These are phyloP conservation scores for Ciconia maguari DNA, from an alignment of 2,113 vertebrate genomes.

Conservation along the genomic window DNA sequence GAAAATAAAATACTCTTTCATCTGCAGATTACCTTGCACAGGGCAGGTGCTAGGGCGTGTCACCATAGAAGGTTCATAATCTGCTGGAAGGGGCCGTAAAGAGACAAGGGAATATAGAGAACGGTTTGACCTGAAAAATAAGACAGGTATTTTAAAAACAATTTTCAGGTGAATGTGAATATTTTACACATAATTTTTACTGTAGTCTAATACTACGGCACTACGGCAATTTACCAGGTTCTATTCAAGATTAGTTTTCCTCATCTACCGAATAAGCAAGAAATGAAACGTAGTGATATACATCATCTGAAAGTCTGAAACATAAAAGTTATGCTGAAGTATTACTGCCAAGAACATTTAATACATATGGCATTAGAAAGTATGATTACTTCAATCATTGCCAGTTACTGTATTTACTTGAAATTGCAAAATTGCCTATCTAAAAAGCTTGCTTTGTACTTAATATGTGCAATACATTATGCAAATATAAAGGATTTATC, in stretches of 20 bases:
- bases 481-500: not conserved
- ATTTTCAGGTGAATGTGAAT: not conserved
- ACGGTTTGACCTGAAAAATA: slow-evolving; percentile 85
- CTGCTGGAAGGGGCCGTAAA: slow-evolving; percentile 86
- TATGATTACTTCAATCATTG: not conserved
- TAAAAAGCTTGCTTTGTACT: not conserved
- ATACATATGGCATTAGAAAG: not conserved
- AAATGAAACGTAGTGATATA: not conserved
- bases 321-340: not conserved
- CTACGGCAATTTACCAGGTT: not conserved
- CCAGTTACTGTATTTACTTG: not conserved
- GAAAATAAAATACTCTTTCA: not conserved
- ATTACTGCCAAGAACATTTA: not conserved
- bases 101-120: slow-evolving; percentile 89
- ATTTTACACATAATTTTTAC: not conserved
- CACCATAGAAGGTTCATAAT: slow-evolving; percentile 84
- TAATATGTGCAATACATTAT: not conserved
- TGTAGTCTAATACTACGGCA: not conserved
- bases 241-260: not conserved
- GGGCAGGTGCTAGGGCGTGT: slow-evolving; percentile 79
- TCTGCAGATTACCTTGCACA: slow-evolving; percentile 72
- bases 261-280: not conserved
- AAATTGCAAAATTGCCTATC: not conserved
- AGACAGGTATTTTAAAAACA: not conserved
- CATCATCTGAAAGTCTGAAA: not conserved